Conservation (phyloP, 2,888 invertebrate species). For the Archips xylosteana region DNA sequence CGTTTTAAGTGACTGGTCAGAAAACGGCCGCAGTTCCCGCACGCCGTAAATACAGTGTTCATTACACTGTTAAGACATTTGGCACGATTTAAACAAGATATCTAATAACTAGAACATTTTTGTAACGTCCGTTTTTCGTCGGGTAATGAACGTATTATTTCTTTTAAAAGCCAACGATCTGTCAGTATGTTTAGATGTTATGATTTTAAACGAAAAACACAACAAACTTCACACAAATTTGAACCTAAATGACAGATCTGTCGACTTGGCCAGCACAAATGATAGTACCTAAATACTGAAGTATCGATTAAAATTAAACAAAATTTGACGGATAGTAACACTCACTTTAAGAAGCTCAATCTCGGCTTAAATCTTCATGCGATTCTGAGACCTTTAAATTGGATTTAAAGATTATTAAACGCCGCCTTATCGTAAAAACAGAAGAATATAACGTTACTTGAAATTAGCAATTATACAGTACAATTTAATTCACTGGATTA, state of each 20-base stretch:
- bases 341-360: too few species aligned
- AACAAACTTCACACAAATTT: neutral
- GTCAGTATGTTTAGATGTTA: neutral
- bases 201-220: neutral
- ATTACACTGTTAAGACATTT: neutral
- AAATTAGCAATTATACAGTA: neutral
- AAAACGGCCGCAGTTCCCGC: neutral
- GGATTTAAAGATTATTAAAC: too few species aligned
- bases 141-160: too few species aligned
- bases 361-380: too few species aligned
- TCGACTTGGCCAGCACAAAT: neutral
- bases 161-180: too few species aligned
- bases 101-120: too few species aligned
- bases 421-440: neutral
- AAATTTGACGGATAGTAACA: neutral
- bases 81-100: neutral
- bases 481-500: neutral
- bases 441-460: neutral
- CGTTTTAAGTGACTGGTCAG: constrained; percentile 31
- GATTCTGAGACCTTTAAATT: too few species aligned
- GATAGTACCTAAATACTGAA: neutral
- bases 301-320: neutral
- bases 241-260: neutral
- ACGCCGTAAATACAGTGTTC: neutral
- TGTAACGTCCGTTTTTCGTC: too few species aligned